A percentile compares a stretch with the other conserved stretches of the same genome.
Evolutionary conservation across 1,140 invertebrate species (phyloP).

Genomic region (Heliconius himera): DNA sequence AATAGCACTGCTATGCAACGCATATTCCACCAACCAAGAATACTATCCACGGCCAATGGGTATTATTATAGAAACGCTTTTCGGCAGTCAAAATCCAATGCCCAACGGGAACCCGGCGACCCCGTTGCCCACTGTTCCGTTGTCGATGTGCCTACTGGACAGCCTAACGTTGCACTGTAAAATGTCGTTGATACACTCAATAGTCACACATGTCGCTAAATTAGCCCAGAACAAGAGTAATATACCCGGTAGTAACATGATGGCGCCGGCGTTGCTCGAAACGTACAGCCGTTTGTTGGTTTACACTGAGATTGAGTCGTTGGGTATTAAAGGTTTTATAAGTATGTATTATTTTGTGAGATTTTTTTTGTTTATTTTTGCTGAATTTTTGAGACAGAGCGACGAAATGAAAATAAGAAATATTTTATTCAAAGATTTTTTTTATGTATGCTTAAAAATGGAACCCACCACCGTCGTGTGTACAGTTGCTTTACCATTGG

Average conservation of each 20-base stretch:
- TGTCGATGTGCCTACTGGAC: conserved; percentile 96
- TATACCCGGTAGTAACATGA: conserved; percentile 83
- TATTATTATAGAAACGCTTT: conserved; percentile 92
- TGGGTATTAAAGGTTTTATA: conserved; percentile 98
- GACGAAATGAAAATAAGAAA: too few relatives aligned
- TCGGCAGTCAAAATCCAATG: conserved; percentile 86
- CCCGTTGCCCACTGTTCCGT: conserved; percentile 87
- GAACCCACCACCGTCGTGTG: too few relatives aligned
- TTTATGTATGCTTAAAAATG: too few relatives aligned
- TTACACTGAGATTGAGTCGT: conserved; percentile 97
- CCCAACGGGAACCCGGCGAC: conserved; percentile 80
- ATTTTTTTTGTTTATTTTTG: too few relatives aligned
- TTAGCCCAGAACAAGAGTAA: conserved; percentile 92
- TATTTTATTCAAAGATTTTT: too few relatives aligned
- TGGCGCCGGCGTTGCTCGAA: conserved; percentile 96
- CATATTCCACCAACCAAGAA: conserved; percentile 95
- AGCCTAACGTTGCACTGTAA: conserved; percentile 98
- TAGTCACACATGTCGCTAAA: conserved; percentile 94
- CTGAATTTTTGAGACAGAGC: too few relatives aligned
- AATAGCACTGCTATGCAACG: conserved; percentile 96
- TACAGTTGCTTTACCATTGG: too few relatives aligned
- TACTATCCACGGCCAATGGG: conserved; percentile 93
- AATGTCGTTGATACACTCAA: conserved; percentile 98
- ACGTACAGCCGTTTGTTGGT: conserved; percentile 96
- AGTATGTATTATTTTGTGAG: conserved; percentile 84